Evolutionary conservation across 2,797 vertebrate species (phyloP), one percentile per base, ranked within the genome.

Genomic region (Pyrocephalus nanus): DNA sequence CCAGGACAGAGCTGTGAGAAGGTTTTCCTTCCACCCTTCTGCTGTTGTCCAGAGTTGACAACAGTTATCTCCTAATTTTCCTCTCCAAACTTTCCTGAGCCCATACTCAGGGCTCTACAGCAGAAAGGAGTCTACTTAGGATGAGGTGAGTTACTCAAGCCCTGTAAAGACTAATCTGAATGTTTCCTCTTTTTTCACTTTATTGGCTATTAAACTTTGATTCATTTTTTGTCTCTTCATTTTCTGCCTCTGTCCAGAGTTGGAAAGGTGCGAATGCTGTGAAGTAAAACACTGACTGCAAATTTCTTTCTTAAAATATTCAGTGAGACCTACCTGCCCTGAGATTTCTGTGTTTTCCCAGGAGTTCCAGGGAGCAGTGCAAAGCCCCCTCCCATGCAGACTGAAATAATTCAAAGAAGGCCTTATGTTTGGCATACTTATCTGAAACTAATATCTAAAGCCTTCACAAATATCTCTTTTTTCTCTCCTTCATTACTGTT

Each of bases 401-500:
- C 16, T 3, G 1, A 58, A 79, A 42, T 64, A 74, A 73, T 87
- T n/a, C 48, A 84, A 72, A 60, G 40, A 48, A 65, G 48, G 20
- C 36, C 34, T 71, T 2, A 0, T 5, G 3, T 65, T 87, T 18
- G 32, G 19, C 36, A 34, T 76, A 32, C 75, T 93, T 82, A 36
- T 38, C 51, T 62, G 64, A 82, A 94, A 60, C 29, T 58, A 79
- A 4, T 69, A 51, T 66, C 67, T 60, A 67, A 92, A 92, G 27
- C 30, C 61, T 77, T 89, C 81, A 83, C 34, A 91, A 93, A 74
- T 54, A 58, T 60, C 6, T 81, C 38, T 60, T 84, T 62, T 78
- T 81, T 77, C 75, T 93, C 75, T 92, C 34, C 16, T 36, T 95
- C 40, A 51, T 94, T 95, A 65, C 69, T 75, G 71, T 58, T 93